These are phyloP conservation scores for Chroicocephalus ridibundus DNA, from an alignment of 2,113 vertebrate species.

Conservation along the genomic window DNA sequence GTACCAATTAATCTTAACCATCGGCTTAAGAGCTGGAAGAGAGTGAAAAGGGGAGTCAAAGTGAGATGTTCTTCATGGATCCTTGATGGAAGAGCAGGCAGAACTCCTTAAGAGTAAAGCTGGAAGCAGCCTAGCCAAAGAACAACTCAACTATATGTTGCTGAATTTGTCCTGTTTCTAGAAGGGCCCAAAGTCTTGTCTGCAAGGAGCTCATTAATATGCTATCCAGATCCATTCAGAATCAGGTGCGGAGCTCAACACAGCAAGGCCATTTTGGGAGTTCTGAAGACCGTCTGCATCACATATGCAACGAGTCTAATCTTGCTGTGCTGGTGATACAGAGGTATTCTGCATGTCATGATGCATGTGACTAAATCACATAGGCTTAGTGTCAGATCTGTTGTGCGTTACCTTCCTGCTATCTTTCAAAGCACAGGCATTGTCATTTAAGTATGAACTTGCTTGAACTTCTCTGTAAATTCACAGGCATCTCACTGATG, in stretches of 20 bases:
- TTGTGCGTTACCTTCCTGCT: neutral
- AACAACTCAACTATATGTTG: neutral
- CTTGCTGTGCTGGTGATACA: neutral
- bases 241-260: neutral
- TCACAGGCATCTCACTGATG: conserved; percentile 45
- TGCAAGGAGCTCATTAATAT: neutral
- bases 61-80: neutral
- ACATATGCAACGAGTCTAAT: neutral
- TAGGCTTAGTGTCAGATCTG: neutral
- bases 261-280: neutral
- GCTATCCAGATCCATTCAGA: neutral
- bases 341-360: neutral
- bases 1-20: neutral
- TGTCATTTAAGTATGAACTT: conserved; percentile 14
- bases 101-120: neutral
- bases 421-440: neutral
- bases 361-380: neutral
- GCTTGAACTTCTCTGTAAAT: conserved; percentile 60
- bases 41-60: neutral
- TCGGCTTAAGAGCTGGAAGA: neutral
- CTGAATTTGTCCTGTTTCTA: neutral
- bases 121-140: neutral
- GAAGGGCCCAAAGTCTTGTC: neutral
- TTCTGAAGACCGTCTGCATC: neutral
- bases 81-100: neutral